Percentiles rank a stretch among this genome's conserved stretches.
phyloP scores from a whole-genome alignment of 2,888 invertebrate species.

The Mechanitis messenoides region DNA sequence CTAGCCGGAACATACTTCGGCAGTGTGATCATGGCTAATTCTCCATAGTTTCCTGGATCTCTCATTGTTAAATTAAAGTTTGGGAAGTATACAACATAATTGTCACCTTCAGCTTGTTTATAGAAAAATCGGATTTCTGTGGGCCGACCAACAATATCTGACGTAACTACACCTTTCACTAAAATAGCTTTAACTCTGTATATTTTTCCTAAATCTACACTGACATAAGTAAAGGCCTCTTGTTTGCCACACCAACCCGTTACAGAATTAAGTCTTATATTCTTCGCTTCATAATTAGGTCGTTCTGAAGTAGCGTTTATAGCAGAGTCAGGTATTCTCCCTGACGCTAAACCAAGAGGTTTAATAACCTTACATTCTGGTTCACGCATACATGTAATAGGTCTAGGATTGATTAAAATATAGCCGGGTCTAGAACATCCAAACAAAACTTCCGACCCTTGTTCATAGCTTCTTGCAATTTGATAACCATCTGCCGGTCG shows the following conservation, averaged over 20 bases:
- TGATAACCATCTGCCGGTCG: constrained; percentile 95
- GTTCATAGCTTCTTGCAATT: constrained; percentile 88
- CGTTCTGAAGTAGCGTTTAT: constrained; percentile 96
- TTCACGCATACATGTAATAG: constrained; percentile 92
- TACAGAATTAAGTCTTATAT: constrained; percentile 92
- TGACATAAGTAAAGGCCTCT: constrained; percentile 96
- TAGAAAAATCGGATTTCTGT: constrained; percentile 98
- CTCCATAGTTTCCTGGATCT: constrained; percentile 96
- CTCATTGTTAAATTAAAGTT: constrained; percentile 96
- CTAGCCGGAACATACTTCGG: constrained; percentile 95
- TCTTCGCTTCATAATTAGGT: constrained; percentile 93
- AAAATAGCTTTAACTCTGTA: constrained; percentile 94
- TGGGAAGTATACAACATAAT: constrained; percentile 97
- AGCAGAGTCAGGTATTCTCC: constrained; percentile 94
- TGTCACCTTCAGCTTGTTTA: constrained; percentile 94
- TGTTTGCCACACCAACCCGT: constrained; percentile 98
- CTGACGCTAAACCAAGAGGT: constrained; percentile 93
- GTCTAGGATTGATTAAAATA: constrained; percentile 92
- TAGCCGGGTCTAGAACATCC: constrained; percentile 94
- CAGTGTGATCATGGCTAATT: constrained; percentile 95
- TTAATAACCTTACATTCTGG: constrained; percentile 95
- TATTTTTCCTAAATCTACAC: constrained; percentile 95
- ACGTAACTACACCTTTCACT: constrained; percentile 95
- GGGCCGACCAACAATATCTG: constrained; percentile 95
- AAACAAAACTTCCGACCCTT: constrained; percentile 93